These are phyloP conservation scores for Uromys caudimaculatus DNA, from an alignment of 2,797 vertebrate genomes.

Conservation along the genomic window DNA sequence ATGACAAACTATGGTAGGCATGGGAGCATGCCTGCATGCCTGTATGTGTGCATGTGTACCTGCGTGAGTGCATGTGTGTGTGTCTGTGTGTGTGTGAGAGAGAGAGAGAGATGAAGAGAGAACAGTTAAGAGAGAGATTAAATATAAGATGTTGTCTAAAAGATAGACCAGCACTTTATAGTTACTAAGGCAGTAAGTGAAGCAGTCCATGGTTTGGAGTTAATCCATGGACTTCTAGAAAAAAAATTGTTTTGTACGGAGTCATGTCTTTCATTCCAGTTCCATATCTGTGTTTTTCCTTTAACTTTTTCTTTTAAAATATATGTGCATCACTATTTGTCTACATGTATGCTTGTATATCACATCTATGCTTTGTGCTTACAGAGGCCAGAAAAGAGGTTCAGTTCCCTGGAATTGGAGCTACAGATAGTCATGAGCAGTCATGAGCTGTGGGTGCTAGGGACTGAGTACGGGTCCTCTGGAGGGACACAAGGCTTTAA, in stretches of 20 bases:
- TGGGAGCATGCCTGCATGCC: background rate
- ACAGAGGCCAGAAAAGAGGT: background rate
- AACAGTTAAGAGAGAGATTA: background rate
- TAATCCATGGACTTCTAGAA: background rate
- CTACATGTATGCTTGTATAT: background rate
- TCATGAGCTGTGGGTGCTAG: background rate
- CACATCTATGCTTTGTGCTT: background rate
- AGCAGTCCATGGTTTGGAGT: background rate
- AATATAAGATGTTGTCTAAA: background rate
- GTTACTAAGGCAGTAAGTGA: slow-evolving; percentile 31
- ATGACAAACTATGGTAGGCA: background rate
- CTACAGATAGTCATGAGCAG: too few relatives aligned
- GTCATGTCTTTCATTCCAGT: slow-evolving; percentile 1
- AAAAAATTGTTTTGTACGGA: background rate
- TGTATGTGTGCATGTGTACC: background rate
- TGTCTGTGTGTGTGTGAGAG: background rate
- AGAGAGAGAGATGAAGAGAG: background rate
- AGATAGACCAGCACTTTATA: background rate
- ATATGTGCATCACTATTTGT: background rate
- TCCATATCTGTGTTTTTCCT: slow-evolving; percentile 24
- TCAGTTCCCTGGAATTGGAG: background rate
- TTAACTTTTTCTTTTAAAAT: too few relatives aligned
- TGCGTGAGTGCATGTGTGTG: background rate
- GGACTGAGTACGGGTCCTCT: too few relatives aligned
- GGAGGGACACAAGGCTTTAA: background rate